A percentile compares a stretch with the other conserved stretches of the same genome.
These are phyloP conservation scores for Takifugu rubripes DNA, from an alignment of 2,797 vertebrate genomes.

Conservation along the genomic window DNA sequence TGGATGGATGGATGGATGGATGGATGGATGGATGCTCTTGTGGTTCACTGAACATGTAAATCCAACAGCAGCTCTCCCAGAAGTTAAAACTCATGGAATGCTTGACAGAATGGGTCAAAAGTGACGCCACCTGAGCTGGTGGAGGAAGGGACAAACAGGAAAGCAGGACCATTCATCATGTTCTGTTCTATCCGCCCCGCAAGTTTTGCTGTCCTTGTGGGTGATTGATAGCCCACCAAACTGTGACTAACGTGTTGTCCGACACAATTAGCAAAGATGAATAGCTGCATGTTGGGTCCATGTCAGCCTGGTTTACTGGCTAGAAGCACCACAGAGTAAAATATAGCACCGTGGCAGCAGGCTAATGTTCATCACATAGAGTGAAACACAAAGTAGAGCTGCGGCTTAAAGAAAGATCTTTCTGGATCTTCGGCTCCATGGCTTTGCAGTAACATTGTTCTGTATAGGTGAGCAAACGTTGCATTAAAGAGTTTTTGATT, in stretches of 20 bases:
- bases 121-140: neutral
- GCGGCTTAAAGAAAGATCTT: neutral
- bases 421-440: neutral
- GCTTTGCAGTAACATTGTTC: too few relatives aligned
- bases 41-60: too few relatives aligned
- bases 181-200: constrained; percentile 35
- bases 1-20: neutral
- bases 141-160: neutral
- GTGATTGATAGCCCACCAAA: constrained; percentile 69
- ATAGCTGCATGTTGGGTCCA: constrained; percentile 42
- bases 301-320: constrained; percentile 52
- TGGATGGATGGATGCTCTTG: neutral
- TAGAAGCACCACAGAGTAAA: constrained; percentile 43
- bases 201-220: constrained; percentile 35
- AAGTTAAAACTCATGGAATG: neutral
- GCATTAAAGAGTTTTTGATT: too few relatives aligned
- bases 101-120: neutral
- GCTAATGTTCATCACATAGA: constrained; percentile 21
- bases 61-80: neutral
- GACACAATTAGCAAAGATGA: constrained; percentile 71
- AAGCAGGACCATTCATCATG: constrained; percentile 52
- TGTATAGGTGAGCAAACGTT: too few relatives aligned
- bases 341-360: constrained; percentile 35
- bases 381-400: constrained; percentile 52
- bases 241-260: constrained; percentile 69